These are phyloP conservation scores for Strigops habroptila DNA, from an alignment of 2,113 vertebrate species.

Conservation along the genomic window DNA sequence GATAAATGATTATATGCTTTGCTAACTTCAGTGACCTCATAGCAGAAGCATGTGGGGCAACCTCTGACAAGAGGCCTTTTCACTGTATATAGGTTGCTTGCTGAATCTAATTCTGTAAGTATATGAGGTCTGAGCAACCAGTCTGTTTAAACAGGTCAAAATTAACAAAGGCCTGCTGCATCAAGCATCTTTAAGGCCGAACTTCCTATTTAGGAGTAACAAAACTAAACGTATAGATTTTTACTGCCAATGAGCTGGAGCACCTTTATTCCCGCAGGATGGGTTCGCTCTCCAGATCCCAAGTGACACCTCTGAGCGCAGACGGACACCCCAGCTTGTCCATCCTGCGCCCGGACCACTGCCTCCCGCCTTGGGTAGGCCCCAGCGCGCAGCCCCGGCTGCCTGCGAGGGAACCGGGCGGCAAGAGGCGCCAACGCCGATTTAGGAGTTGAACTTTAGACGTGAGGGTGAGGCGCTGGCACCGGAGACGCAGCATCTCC, in stretches of 20 bases:
- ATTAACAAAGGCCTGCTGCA: neutral
- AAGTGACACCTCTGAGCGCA: rapidly evolving
- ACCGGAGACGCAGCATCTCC: neutral
- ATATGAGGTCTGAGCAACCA: neutral
- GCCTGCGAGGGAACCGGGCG: neutral
- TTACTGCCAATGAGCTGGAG: neutral
- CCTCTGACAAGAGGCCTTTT: neutral
- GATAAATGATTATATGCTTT: neutral
- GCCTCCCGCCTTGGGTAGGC: neutral
- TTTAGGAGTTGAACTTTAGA: neutral
- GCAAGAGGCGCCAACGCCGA: rapidly evolving
- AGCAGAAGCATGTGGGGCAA: neutral
- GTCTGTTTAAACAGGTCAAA: neutral
- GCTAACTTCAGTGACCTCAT: neutral
- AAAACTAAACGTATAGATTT: neutral
- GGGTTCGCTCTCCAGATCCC: too few relatives aligned
- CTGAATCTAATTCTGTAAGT: neutral
- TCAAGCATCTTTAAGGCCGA: neutral
- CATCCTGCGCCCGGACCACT: rapidly evolving
- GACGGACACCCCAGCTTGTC: rapidly evolving
- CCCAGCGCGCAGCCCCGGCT: rapidly evolving
- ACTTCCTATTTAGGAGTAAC: neutral
- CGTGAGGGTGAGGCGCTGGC: neutral
- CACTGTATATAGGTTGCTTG: neutral
- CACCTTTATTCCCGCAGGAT: neutral